Percentiles rank a stretch among this genome's conserved stretches.
phyloP scores from a whole-genome alignment of 2,113 vertebrate species.

The Alaudala cheleensis region DNA sequence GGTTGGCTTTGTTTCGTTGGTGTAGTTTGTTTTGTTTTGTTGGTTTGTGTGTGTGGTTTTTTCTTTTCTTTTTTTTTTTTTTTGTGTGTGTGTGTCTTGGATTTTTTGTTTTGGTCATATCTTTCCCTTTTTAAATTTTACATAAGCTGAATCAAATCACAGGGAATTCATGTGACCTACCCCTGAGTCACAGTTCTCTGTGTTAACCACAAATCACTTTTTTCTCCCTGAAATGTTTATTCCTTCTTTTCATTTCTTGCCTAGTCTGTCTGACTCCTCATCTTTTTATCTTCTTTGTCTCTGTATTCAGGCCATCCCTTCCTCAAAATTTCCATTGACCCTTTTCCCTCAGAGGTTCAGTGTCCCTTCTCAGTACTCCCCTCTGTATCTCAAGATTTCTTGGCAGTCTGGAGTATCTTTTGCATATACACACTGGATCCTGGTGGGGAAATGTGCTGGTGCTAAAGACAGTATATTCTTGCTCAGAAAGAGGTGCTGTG shows the following conservation, averaged over 20 bases:
- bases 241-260: not conserved
- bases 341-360: not conserved
- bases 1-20: not conserved
- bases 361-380: not conserved
- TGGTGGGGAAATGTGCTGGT: not conserved
- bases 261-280: not conserved
- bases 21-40: not conserved
- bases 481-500: not conserved
- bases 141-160: not conserved
- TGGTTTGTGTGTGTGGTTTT: not conserved
- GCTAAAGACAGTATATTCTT: not conserved
- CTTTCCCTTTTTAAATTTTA: not conserved
- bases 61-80: not conserved
- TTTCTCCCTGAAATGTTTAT: constrained; percentile 5
- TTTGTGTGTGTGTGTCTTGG: not conserved
- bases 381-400: not conserved
- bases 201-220: not conserved
- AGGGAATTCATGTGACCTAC: not conserved
- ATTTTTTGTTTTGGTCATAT: not conserved
- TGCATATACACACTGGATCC: not conserved
- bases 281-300: not conserved
- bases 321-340: constrained; percentile 7
- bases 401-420: not conserved
- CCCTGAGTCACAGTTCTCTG: not conserved
- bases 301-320: not conserved